Conservation (phyloP, 2,797 vertebrate genomes). For the Lerista edwardsae region DNA sequence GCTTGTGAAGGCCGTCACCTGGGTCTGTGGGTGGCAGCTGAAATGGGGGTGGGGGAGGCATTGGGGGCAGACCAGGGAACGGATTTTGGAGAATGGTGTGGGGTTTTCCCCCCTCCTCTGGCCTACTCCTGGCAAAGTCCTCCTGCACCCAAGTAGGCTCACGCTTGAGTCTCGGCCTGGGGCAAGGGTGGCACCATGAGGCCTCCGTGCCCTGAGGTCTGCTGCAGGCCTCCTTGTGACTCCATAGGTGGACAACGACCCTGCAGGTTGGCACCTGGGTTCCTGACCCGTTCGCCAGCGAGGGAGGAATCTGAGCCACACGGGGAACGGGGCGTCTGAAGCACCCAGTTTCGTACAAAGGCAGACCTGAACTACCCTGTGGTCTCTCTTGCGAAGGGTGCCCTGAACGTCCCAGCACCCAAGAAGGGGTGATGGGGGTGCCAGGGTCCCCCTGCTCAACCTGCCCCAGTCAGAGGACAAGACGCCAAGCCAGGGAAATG, state of each 20-base stretch:
- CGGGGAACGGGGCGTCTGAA: too few species aligned
- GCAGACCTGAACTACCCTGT: too few species aligned
- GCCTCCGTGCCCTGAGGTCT: too few species aligned
- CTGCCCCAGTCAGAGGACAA: slow-evolving; percentile 1
- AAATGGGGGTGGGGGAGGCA: not conserved
- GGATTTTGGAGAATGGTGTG: not conserved
- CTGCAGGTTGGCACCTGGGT: too few species aligned
- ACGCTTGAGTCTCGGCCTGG: not conserved
- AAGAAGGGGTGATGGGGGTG: not conserved
- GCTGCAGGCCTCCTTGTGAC: too few species aligned
- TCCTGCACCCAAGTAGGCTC: too few species aligned
- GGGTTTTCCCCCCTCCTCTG: not conserved
- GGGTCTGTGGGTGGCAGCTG: not conserved
- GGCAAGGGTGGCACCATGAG: too few species aligned
- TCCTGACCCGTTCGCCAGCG: too few species aligned
- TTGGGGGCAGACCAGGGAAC: too few species aligned
- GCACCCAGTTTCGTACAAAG: not conserved
- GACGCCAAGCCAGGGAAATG: not conserved
- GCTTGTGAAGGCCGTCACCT: not conserved
- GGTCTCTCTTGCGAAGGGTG: not conserved
- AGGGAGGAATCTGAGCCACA: too few species aligned
- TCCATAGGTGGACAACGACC: too few species aligned
- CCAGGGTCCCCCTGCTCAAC: not conserved
- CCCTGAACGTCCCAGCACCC: not conserved
- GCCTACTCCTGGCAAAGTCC: not conserved